Base-by-base conservation (phyloP, 2,888 invertebrate genomes). In the Acronicta alni region DNA sequence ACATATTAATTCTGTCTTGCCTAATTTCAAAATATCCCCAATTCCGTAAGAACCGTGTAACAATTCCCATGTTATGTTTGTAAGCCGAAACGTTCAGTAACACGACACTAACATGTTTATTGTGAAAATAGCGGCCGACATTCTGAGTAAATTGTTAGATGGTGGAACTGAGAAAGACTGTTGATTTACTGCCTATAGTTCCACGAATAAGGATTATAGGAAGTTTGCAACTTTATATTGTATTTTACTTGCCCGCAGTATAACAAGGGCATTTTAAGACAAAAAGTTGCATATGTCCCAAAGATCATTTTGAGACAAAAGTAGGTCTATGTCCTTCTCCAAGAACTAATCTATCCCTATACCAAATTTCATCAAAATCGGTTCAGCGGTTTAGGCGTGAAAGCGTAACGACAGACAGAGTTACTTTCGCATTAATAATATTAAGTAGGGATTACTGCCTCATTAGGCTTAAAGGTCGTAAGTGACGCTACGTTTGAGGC, bases 41-140 rank as follows among this genome's bases (percentile, higher is more conserved):
- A 74, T 63, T 57, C 59, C 20, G 9, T 44, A 56, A 62, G 64
- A 47, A 67, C 47, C 41, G 51, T 57, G 82, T 69, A 76, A 79
- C 82, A 76, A 70, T 69, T 69, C 60, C 52, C 17, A 47, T 87
- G 81, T 88, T 87, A 63, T 86, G 66, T 18, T 80, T 75, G 89
- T 84, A 88, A 89, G 60, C 43, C 67, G 77, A 89, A 65, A 66
- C 76, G 60, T 8, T 20, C 12, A 59, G 87, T 81, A 85, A 87
- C 66, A 37, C 59, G 81, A 87, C 71, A 78, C 77, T 56, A 30
- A 58, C 56, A 58, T 86, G 86, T 87, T 87, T 84, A 76, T 75
- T 80, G 60, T 82, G 78, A 83, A 83, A 89, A 88, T 85, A 89
- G 57, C 47, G 54, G 12, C 43, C 53, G 53, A 16, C 55, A 66